Evolutionary conservation across 2,113 vertebrate species (phyloP).

Genomic region (Orthochromis malagaraziensis): DNA sequence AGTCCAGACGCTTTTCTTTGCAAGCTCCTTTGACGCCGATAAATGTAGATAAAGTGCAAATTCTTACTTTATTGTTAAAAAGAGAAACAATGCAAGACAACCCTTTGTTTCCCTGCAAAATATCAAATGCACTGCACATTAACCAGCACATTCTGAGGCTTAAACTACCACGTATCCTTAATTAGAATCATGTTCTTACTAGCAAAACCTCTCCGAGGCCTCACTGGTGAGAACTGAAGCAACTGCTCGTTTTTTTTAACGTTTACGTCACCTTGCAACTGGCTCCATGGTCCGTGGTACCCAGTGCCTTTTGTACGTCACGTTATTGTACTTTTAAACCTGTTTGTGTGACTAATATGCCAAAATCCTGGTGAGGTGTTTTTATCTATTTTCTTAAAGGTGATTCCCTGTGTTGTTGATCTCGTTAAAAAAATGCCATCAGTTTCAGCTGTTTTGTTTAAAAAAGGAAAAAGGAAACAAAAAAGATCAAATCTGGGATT

Average conservation of each 20-base stretch:
- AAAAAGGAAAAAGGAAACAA: neutral
- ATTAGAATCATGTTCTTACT: neutral
- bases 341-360: slow-evolving; percentile 74
- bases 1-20: too few species aligned
- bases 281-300: slow-evolving; percentile 70
- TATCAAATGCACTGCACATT: neutral
- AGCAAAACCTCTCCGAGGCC: neutral
- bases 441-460: neutral
- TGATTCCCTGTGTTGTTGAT: slow-evolving; percentile 33
- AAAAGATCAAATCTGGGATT: neutral
- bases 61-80: neutral
- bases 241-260: neutral
- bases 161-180: neutral
- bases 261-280: slow-evolving; percentile 31
- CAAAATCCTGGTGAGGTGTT: slow-evolving; percentile 49
- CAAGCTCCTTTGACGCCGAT: too few species aligned
- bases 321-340: slow-evolving; percentile 73
- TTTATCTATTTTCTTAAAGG: slow-evolving; percentile 38
- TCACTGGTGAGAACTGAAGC: neutral
- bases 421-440: neutral
- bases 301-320: slow-evolving; percentile 86
- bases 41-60: neutral
- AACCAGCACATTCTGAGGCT: neutral
- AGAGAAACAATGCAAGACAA: neutral
- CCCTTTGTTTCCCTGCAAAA: neutral